These are phyloP conservation scores for Panagrolaimus sp. DNA, from an alignment of 1,140 invertebrate species.

Conservation along the genomic window DNA sequence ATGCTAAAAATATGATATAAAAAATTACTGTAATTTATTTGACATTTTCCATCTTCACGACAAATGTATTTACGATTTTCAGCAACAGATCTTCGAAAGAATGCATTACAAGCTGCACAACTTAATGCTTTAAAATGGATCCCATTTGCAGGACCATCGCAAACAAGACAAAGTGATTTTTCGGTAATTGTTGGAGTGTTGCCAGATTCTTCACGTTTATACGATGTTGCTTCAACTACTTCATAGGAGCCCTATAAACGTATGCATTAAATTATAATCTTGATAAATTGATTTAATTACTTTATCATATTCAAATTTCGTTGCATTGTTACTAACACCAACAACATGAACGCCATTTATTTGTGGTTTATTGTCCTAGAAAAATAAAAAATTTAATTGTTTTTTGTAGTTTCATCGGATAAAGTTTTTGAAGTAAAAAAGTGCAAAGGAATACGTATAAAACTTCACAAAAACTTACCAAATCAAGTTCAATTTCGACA, in stretches of 20 bases:
- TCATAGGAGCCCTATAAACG: not conserved
- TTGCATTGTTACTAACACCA: not conserved
- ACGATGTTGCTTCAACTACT: not conserved
- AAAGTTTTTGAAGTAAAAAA: too few species aligned
- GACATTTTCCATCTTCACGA: conserved; percentile 36
- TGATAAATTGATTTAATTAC: not conserved
- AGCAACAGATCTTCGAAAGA: conserved; percentile 40
- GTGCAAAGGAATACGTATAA: too few species aligned
- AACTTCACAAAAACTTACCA: not conserved
- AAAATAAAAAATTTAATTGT: too few species aligned
- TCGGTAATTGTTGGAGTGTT: not conserved
- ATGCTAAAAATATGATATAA: not conserved
- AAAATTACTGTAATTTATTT: conserved; percentile 37
- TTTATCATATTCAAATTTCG: not conserved
- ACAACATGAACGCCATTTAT: not conserved
- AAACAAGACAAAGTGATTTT: conserved; percentile 24
- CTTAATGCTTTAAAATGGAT: conserved; percentile 38
- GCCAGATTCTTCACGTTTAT: not conserved
- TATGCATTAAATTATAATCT: not conserved
- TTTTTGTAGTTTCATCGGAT: too few species aligned
- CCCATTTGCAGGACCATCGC: conserved; percentile 33
- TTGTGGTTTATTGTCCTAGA: too few species aligned
- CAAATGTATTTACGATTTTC: conserved; percentile 45
- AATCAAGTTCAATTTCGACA: conserved; percentile 8
- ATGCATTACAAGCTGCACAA: conserved; percentile 46